Percentiles rank a stretch among this genome's conserved stretches.
Conservation (phyloP, 2,797 vertebrate species). For the Gallinago nigripennis region DNA sequence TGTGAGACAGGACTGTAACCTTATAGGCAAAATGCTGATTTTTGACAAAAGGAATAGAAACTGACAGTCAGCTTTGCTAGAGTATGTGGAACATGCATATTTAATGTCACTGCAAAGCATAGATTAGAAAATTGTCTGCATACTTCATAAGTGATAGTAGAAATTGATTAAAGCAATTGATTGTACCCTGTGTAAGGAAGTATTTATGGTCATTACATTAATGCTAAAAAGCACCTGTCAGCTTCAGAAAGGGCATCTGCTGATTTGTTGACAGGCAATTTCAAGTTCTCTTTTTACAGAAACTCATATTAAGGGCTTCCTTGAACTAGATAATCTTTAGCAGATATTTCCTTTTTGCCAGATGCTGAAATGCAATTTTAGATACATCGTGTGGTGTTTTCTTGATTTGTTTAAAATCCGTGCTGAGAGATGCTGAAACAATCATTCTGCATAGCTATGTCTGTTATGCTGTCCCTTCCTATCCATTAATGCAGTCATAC, state of each 20-base stretch:
- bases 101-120: neutral
- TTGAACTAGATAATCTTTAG: neutral
- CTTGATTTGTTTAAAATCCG: constrained; percentile 26
- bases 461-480: neutral
- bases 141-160: constrained; percentile 8
- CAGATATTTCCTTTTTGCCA: constrained; percentile 37
- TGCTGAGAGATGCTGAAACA: constrained; percentile 19
- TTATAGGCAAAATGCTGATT: constrained; percentile 4
- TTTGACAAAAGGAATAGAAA: constrained; percentile 56
- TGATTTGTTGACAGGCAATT: constrained; percentile 55
- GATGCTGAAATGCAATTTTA: constrained; percentile 47
- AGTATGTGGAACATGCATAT: neutral
- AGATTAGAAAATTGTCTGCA: constrained; percentile 29
- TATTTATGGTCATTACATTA: constrained; percentile 51
- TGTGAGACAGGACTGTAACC: neutral
- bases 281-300: constrained; percentile 56
- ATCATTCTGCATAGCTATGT: neutral
- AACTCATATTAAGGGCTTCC: constrained; percentile 38
- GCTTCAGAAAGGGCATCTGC: constrained; percentile 44
- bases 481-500: neutral
- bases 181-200: neutral
- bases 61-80: neutral
- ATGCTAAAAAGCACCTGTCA: constrained; percentile 35
- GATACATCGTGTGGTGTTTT: constrained; percentile 16
- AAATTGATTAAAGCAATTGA: constrained; percentile 61